Conservation (phyloP, 2,113 vertebrate species). For the Carassius auratus region DNA sequence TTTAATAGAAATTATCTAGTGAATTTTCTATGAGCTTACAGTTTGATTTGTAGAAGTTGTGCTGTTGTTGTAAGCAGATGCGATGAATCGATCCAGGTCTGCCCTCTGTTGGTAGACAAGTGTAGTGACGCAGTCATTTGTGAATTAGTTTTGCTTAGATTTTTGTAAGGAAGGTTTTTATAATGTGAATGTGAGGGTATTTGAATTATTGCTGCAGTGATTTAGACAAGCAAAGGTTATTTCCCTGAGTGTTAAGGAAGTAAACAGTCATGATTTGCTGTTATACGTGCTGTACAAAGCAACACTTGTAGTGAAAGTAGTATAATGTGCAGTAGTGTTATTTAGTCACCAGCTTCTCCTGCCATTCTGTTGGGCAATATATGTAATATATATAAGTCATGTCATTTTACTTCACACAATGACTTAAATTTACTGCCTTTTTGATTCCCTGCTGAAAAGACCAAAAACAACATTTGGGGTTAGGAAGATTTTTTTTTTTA, state of each 20-base stretch:
- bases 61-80: slow-evolving; percentile 17
- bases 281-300: neutral
- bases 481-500: neutral
- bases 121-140: neutral
- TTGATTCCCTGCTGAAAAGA: neutral
- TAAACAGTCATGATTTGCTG: slow-evolving; percentile 1
- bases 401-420: slow-evolving; percentile 1
- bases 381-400: neutral
- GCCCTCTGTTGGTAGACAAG: neutral
- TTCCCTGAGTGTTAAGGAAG: neutral
- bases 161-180: slow-evolving; percentile 23
- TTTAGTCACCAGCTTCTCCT: slow-evolving; percentile 32
- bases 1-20: slow-evolving; percentile 6
- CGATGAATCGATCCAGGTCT: neutral
- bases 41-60: slow-evolving; percentile 4
- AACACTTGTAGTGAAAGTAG: slow-evolving; percentile 12
- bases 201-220: neutral
- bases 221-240: slow-evolving; percentile 1
- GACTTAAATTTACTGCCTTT: neutral
- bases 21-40: neutral
- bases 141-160: neutral
- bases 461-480: neutral
- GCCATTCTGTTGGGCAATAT: slow-evolving; percentile 8
- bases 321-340: slow-evolving; percentile 3
- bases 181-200: neutral